Percentiles rank a stretch among this genome's conserved stretches.
Conservation (phyloP, 2,797 vertebrate genomes). For the Danio aesculapii region DNA sequence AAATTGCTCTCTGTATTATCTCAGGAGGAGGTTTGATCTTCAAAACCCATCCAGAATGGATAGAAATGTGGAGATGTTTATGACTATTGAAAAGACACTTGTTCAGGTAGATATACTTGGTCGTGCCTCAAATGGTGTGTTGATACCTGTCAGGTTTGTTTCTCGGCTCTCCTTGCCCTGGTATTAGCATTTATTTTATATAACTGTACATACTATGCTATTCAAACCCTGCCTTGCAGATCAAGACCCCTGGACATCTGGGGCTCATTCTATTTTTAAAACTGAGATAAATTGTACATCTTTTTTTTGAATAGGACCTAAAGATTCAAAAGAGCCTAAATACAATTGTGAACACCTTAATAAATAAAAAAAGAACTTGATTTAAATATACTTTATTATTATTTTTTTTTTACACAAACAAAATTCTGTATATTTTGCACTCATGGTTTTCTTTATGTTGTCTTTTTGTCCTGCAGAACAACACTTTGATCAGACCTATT, state of each 20-base stretch:
- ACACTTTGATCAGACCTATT: constrained; percentile 92
- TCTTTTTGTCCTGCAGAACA: constrained; percentile 81
- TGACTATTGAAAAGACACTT: constrained; percentile 97
- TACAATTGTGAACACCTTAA: neutral
- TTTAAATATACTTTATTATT: neutral
- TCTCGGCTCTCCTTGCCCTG: no score
- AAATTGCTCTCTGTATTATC: neutral
- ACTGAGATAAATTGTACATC: no score
- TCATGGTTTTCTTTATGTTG: neutral
- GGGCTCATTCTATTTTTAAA: no score
- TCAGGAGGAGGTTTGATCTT: constrained; percentile 94
- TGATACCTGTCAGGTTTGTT: no score
- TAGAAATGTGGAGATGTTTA: constrained; percentile 98
- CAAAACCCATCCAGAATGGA: constrained; percentile 99
- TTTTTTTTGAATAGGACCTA: no score
- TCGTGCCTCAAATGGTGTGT: no score
- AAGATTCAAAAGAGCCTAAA: no score
- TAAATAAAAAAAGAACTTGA: neutral
- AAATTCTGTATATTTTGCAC: neutral
- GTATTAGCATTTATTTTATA: no score
- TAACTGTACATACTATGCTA: no score
- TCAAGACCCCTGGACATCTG: no score
- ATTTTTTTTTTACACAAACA: neutral
- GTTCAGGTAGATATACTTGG: constrained; percentile 84
- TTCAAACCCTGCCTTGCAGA: no score